Conservation (phyloP, 2,113 vertebrate genomes). For the Sander lucioperca region DNA sequence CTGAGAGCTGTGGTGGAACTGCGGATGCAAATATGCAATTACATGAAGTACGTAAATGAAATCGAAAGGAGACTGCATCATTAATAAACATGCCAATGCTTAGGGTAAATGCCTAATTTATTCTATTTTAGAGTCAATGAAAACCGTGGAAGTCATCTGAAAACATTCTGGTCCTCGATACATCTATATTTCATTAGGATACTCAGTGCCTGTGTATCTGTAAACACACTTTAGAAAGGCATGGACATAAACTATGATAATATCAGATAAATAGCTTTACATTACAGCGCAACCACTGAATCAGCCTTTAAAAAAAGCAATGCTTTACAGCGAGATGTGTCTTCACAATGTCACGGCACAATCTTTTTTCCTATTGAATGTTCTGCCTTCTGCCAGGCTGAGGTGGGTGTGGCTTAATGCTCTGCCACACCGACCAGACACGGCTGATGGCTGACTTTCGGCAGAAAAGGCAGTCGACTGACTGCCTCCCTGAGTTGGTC, state of each 20-base stretch:
- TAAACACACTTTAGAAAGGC: conserved; percentile 53
- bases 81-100: conserved; percentile 76
- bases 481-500: no score
- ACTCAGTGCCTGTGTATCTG: conserved; percentile 44
- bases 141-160: conserved; percentile 75
- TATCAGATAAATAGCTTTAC: conserved; percentile 49
- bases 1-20: conserved; percentile 37
- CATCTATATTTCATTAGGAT: conserved; percentile 68
- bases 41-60: conserved; percentile 70
- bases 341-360: background rate
- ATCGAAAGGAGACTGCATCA: conserved; percentile 67
- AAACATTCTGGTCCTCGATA: conserved; percentile 56
- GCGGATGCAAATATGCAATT: conserved; percentile 75
- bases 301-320: background rate
- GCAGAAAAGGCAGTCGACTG: no score
- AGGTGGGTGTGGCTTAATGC: no score
- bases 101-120: conserved; percentile 71
- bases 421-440: no score
- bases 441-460: no score
- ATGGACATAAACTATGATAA: conserved; percentile 46
- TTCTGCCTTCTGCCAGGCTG: no score
- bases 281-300: conserved; percentile 30
- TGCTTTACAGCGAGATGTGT: background rate
- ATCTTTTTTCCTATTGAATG: no score
- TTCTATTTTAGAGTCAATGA: conserved; percentile 76